Evolutionary conservation across 2,888 invertebrate species (phyloP).

Genomic region (Caenorhabditis sulstoni): DNA sequence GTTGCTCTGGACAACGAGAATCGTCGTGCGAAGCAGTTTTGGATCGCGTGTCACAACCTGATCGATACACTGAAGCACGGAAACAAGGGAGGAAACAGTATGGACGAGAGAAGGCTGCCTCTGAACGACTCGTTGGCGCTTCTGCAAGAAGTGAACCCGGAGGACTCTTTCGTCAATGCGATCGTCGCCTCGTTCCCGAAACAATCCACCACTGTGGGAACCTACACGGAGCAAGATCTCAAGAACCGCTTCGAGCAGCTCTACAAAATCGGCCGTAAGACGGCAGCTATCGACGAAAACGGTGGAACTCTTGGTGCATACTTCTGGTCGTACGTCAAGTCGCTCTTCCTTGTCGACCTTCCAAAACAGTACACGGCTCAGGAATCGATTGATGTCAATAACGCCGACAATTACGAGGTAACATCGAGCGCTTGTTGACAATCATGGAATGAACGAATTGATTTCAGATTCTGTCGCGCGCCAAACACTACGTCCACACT

Average conservation of each 20-base stretch:
- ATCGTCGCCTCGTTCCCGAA: conserved; percentile 87
- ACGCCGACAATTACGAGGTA: conserved; percentile 79
- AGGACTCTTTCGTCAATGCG: conserved; percentile 88
- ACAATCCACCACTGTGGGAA: conserved; percentile 88
- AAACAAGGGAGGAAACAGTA: conserved; percentile 81
- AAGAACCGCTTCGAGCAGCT: conserved; percentile 87
- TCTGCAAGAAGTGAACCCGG: conserved; percentile 82
- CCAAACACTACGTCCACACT: conserved; percentile 88
- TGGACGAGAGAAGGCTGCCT: conserved; percentile 78
- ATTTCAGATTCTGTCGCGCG: conserved; percentile 88
- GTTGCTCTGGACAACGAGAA: conserved; percentile 81
- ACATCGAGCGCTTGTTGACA: not conserved
- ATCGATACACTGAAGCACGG: conserved; percentile 85
- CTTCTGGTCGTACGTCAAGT: conserved; percentile 86
- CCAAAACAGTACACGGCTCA: conserved; percentile 86
- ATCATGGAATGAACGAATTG: not conserved
- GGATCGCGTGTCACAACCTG: conserved; percentile 94
- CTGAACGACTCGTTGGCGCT: conserved; percentile 68
- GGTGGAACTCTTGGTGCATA: conserved; percentile 85
- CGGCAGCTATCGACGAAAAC: conserved; percentile 90
- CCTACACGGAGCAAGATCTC: conserved; percentile 91
- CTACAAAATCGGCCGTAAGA: conserved; percentile 85
- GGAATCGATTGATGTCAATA: conserved; percentile 86
- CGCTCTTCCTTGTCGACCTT: conserved; percentile 85
- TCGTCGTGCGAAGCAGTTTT: conserved; percentile 88